Conservation (phyloP, 1,140 invertebrate genomes). For the Drosophila pruinosa region DNA sequence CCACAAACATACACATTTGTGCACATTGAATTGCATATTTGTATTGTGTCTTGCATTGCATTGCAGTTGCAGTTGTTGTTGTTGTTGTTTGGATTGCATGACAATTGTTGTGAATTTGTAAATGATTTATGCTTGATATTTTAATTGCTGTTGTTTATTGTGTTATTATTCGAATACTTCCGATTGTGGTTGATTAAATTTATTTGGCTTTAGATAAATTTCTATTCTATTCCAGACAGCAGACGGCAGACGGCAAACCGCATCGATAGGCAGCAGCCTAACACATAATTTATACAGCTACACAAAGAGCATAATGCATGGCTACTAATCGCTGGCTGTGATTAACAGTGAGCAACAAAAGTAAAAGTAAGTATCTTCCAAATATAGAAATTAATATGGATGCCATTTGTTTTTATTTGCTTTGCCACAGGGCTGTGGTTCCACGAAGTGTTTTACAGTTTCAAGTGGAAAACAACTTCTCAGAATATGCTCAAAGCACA, state of each 20-base stretch:
- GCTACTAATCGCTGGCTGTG: conserved; percentile 53
- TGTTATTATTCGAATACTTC: conserved; percentile 81
- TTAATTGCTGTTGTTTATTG: conserved; percentile 81
- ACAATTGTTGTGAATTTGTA: conserved; percentile 74
- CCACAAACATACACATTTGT: conserved; percentile 30
- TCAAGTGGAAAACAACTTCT: background rate
- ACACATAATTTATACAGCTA: conserved; percentile 64
- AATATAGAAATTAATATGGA: background rate
- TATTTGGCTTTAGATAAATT: conserved; percentile 73
- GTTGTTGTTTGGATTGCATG: conserved; percentile 49
- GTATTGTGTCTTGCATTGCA: conserved; percentile 56
- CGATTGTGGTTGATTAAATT: conserved; percentile 80
- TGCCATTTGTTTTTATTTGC: background rate
- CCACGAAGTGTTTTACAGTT: background rate
- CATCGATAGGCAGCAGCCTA: conserved; percentile 58
- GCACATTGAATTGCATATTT: conserved; percentile 35
- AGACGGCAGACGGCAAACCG: conserved; percentile 44
- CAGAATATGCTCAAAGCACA: background rate
- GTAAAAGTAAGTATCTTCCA: background rate
- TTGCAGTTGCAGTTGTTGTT: conserved; percentile 22
- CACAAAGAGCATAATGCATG: conserved; percentile 66
- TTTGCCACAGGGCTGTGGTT: background rate
- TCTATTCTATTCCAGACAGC: conserved; percentile 13
- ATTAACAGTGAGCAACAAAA: conserved; percentile 52
- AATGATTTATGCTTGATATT: conserved; percentile 81